Conservation (phyloP, 2,888 invertebrate genomes). For the Aspidiotus destructor region DNA sequence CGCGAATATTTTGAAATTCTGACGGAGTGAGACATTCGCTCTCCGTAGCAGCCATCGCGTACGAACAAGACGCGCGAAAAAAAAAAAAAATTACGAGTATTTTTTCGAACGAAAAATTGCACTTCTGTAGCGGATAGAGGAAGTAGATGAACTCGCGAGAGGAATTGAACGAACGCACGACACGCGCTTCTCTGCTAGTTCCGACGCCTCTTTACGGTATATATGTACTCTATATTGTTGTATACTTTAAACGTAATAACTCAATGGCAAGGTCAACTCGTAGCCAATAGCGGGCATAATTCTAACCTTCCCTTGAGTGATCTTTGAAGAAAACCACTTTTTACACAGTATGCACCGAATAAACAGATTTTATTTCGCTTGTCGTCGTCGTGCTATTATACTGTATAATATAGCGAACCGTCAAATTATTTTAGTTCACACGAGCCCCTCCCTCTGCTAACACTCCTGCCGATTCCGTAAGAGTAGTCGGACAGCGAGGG, state of each 20-base stretch:
- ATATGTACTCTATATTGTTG: conserved; percentile 5
- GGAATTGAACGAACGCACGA: conserved; percentile 20
- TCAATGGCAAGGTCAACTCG: conserved; percentile 31
- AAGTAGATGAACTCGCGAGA: conserved; percentile 30
- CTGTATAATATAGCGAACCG: neutral
- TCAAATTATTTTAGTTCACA: neutral
- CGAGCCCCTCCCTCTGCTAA: neutral
- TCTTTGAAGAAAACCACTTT: neutral
- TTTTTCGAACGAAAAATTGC: conserved; percentile 11
- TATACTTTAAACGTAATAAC: conserved; percentile 28
- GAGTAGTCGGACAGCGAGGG: neutral
- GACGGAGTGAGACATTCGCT: conserved; percentile 8
- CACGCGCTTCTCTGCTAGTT: conserved; percentile 19
- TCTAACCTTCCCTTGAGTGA: conserved; percentile 4
- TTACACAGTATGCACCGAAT: neutral
- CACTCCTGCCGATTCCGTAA: neutral
- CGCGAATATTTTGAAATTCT: conserved; percentile 38
- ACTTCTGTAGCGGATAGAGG: conserved; percentile 28
- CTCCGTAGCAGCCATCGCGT: neutral
- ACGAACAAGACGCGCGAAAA: neutral
- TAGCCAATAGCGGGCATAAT: conserved; percentile 10
- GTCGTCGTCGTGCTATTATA: neutral
- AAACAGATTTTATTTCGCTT: neutral
- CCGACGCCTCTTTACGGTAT: conserved; percentile 9
- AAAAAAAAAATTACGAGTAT: conserved; percentile 10